phyloP scores from a whole-genome alignment of 2,888 invertebrate genomes.

The Eupithecia tripunctaria region DNA sequence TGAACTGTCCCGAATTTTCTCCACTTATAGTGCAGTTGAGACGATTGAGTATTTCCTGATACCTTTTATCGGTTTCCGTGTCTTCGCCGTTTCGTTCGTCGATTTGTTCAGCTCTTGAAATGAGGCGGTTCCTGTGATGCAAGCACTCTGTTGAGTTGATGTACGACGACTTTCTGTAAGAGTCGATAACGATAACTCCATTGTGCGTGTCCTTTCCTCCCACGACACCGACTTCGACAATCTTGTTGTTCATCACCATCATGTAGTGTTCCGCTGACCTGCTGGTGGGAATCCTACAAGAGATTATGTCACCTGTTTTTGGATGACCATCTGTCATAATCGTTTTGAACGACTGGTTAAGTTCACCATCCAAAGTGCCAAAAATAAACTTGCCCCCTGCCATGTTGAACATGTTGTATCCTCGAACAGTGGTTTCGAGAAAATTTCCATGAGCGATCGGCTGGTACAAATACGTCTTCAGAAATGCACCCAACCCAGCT shows the following conservation, averaged over 20 bases:
- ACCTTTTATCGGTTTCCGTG: background rate
- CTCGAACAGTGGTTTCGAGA: background rate
- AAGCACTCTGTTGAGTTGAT: conserved; percentile 3
- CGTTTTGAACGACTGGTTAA: conserved; percentile 2
- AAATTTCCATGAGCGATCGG: background rate
- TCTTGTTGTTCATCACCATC: background rate
- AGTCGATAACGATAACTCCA: too few relatives aligned
- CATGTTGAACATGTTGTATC: background rate
- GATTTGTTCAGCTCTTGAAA: background rate
- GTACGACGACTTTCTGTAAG: conserved; percentile 1
- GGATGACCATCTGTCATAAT: background rate
- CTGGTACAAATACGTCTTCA: background rate
- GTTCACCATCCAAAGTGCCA: conserved; percentile 3
- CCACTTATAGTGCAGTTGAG: background rate
- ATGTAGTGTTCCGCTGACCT: background rate
- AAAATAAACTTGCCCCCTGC: background rate
- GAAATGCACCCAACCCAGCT: background rate
- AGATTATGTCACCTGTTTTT: background rate
- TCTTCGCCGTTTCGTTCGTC: background rate
- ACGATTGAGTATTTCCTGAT: background rate
- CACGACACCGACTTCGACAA: conserved; percentile 4
- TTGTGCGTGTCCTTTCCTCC: too few relatives aligned
- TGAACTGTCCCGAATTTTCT: background rate
- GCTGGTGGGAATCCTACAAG: conserved; percentile 4
- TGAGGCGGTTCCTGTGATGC: background rate